phyloP scores from a whole-genome alignment of 1,140 invertebrate species.

The Uloborus diversus region DNA sequence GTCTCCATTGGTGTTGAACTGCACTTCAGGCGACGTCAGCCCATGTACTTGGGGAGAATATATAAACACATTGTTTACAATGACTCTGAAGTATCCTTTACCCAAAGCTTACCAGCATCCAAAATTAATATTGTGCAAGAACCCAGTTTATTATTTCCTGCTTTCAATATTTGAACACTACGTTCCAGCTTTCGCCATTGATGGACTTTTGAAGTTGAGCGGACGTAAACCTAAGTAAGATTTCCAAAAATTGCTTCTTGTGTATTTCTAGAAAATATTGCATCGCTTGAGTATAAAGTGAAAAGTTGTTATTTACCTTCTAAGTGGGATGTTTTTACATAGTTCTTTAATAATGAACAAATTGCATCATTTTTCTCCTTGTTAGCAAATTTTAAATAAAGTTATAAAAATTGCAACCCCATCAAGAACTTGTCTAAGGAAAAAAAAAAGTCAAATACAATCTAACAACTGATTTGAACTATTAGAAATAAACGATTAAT shows the following conservation, averaged over 20 bases:
- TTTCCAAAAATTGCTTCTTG: not conserved
- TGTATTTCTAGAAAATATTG: not conserved
- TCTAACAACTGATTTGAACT: too few species aligned
- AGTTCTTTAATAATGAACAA: too few species aligned
- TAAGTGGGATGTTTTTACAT: too few species aligned
- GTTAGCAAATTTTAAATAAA: too few species aligned
- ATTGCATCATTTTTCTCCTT: too few species aligned
- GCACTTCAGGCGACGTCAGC: not conserved
- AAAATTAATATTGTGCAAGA: constrained; percentile 38
- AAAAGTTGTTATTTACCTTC: too few species aligned
- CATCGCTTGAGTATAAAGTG: too few species aligned
- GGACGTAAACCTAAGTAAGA: constrained; percentile 58
- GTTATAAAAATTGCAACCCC: too few species aligned
- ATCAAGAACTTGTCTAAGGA: too few species aligned
- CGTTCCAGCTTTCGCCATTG: constrained; percentile 55
- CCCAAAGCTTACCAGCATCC: constrained; percentile 58
- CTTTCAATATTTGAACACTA: constrained; percentile 55
- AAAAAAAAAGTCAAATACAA: too few species aligned
- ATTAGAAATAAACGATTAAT: too few species aligned
- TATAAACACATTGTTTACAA: constrained; percentile 16
- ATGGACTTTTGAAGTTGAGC: constrained; percentile 47
- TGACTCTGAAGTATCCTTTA: constrained; percentile 54
- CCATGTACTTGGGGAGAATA: constrained; percentile 79
- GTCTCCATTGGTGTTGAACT: constrained; percentile 22
- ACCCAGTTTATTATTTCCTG: constrained; percentile 38